phyloP scores from a whole-genome alignment of 2,113 vertebrate genomes.

The Uropsilus gracilis region DNA sequence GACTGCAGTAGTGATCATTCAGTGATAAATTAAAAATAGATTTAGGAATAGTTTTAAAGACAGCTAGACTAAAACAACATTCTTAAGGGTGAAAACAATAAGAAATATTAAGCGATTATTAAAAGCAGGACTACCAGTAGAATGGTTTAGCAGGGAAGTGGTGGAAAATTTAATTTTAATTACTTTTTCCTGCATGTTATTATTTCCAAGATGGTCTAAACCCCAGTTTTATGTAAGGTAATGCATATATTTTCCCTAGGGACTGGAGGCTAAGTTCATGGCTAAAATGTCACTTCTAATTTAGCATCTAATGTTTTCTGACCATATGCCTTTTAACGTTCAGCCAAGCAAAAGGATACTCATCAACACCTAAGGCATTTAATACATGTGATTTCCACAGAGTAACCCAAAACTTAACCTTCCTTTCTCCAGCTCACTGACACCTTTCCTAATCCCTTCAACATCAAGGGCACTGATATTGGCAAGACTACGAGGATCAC shows the following conservation, averaged over 20 bases:
- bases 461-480: constrained; percentile 18
- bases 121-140: background rate
- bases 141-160: background rate
- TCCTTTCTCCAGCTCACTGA: constrained; percentile 59
- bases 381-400: constrained; percentile 64
- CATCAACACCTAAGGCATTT: constrained; percentile 61
- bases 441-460: constrained; percentile 60
- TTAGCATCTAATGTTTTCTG: constrained; percentile 59
- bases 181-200: background rate
- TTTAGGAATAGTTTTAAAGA: constrained; percentile 43
- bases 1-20: background rate
- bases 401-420: constrained; percentile 64
- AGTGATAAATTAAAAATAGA: background rate
- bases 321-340: constrained; percentile 42
- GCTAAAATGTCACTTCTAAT: constrained; percentile 75
- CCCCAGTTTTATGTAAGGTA: background rate
- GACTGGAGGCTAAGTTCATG: constrained; percentile 67
- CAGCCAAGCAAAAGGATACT: constrained; percentile 54
- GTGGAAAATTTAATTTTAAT: background rate
- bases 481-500: background rate
- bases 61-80: background rate
- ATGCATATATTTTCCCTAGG: constrained; percentile 14
- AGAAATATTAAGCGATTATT: background rate
- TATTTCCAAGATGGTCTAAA: constrained; percentile 5
- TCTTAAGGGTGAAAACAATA: constrained; percentile 25